These are phyloP conservation scores for Lomographa bimaculata DNA, from an alignment of 2,888 invertebrate genomes.

Conservation along the genomic window DNA sequence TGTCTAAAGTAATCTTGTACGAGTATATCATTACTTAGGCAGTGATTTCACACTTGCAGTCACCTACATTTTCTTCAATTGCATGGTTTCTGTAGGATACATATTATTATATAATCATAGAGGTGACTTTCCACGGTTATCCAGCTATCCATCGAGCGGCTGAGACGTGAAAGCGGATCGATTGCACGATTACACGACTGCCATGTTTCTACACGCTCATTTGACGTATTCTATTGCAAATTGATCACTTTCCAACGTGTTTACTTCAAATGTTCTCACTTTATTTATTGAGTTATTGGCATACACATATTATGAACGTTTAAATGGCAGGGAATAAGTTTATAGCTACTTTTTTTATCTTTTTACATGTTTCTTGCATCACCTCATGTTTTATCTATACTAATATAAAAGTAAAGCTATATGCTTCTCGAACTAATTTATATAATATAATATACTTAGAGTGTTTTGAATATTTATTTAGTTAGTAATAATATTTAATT, in stretches of 20 bases:
- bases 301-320: conserved; percentile 1
- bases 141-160: conserved; percentile 37
- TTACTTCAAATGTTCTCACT: conserved; percentile 22
- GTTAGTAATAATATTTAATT: too few species aligned
- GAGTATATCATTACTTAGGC: conserved; percentile 36
- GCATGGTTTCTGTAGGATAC: conserved; percentile 41
- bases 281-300: conserved; percentile 4
- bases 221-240: conserved; percentile 58
- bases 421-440: too few species aligned
- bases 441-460: too few species aligned
- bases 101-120: too few species aligned
- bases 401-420: too few species aligned
- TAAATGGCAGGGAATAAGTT: too few species aligned
- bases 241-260: conserved; percentile 58
- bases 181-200: conserved; percentile 58
- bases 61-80: conserved; percentile 21
- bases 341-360: too few species aligned
- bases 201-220: conserved; percentile 46
- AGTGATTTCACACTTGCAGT: conserved; percentile 32
- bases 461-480: too few species aligned
- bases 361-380: too few species aligned
- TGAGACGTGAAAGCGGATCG: conserved; percentile 59
- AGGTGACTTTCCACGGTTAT: conserved; percentile 51
- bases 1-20: too few species aligned
- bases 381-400: too few species aligned